Evolutionary conservation across 2,797 vertebrate species (phyloP), one percentile per base, ranked within the genome.

Genomic region (Allobates femoralis): DNA sequence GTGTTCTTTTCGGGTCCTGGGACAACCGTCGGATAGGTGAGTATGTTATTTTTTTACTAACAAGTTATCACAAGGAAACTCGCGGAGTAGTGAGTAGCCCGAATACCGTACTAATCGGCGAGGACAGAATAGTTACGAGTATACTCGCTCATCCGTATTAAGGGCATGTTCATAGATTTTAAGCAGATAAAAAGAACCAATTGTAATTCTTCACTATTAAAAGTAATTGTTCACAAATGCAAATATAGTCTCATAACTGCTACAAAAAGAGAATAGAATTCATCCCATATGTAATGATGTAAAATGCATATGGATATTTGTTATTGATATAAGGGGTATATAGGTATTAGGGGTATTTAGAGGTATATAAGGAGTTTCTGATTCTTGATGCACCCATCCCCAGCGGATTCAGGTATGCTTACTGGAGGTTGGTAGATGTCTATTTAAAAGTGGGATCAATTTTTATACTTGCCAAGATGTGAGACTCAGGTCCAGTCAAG

Each of bases 221-320:
- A 64, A 56, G 58, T n/a, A 41, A 78, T 67, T 78, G 62, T 79
- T 23, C 60, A 71, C 62, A 79, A 85, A 85, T 69, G 7, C 30
- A 67, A 85, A 51, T 76, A 58, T 79, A 69, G 53, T 79, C 83
- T 69, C 50, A 67, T 14, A 21, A 69, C 21, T 56, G 66, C 26
- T 32, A 73, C 60, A 80, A 58, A 80, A 85, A 15, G 50, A 71
- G 26, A 79, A 60, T 74, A 19, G 76, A 64, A 86, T 86, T 37
- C 14, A 18, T 51, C 79, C 85, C 85, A 81, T 79, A 81, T 64
- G 74, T 86, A 34, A 46, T 15, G 78, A 86, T 19, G 73, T 75
- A 73, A 74, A 56, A 50, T 75, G 69, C 34, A 83, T 74, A 83
- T 74, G 15, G n/a, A 74, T 74, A 75, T 46, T 41, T 62, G 53